Evolutionary conservation across 2,797 vertebrate species (phyloP), one percentile per base, ranked within the genome.

Genomic region (Lophius americanus): DNA sequence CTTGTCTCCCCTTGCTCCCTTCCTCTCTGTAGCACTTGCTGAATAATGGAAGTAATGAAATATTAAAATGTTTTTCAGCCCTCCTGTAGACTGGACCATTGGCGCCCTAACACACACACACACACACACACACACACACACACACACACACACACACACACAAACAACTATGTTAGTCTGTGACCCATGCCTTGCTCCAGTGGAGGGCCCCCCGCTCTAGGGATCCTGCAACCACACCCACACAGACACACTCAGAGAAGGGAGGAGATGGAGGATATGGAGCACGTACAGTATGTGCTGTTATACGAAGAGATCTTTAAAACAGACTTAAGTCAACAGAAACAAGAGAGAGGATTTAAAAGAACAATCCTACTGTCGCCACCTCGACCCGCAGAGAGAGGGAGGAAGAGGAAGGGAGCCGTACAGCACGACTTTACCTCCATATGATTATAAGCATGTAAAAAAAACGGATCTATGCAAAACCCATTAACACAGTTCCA

Each of bases 31-130:
- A 78, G 79, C 79, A 82, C 78, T 78, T 83, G 73, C 76, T 94
- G 75, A 92, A 94, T 93, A 91, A 93, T 92, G 89, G 83, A 92
- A 86, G 85, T 84, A 83, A 93, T 94, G 70, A 93, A 94, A 95
- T 92, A 94, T 94, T 92, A 90, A 93, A 85, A 76, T 90, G 91
- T 88, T 89, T 88, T 90, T 91, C 82, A 79, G 83, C 76, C 88
- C 87, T 89, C 91, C 90, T 82, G 85, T 74, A 83, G 89, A 87
- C 86, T 54, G 51, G 84, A 88, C 78, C 87, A 75, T 68, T 82
- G 75, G 86, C 85, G 81, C 79, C 52, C 61, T 76, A 54, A 77
- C 76, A 70, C 70, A 65, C 60, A 52, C 44, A 60, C 4, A 73
- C 53, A 50, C 47, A 72, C 46, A 33, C 33, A 12, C 32, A 36